These are phyloP conservation scores for Leptestheria dahalacensis DNA, from an alignment of 1,140 invertebrate species.

Conservation along the genomic window DNA sequence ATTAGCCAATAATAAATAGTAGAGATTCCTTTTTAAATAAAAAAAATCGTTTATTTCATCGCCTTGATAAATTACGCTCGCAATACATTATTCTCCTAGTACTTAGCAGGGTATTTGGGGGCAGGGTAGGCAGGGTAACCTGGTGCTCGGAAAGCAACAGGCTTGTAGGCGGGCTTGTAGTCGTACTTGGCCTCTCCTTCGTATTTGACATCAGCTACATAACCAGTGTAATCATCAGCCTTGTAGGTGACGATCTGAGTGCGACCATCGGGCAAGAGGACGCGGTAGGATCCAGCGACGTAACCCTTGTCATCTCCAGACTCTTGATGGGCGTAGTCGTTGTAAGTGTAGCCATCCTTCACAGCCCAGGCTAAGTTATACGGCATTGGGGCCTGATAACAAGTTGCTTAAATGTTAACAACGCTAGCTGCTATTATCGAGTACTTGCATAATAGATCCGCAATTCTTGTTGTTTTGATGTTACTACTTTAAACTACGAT, in stretches of 20 bases:
- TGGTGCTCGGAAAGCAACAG: not conserved
- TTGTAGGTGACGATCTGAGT: constrained; percentile 58
- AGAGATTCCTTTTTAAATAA: too few relatives aligned
- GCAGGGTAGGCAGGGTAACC: not conserved
- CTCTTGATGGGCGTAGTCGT: constrained; percentile 56
- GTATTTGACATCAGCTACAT: constrained; percentile 58
- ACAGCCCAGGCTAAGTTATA: constrained; percentile 61
- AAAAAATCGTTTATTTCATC: too few relatives aligned
- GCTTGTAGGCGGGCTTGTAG: too few relatives aligned
- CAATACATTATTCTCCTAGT: not conserved
- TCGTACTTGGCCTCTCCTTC: constrained; percentile 33
- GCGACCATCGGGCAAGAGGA: constrained; percentile 55
- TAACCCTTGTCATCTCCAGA: constrained; percentile 37
- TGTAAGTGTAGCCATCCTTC: constrained; percentile 45
- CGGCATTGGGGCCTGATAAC: constrained; percentile 34
- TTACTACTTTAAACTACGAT: too few relatives aligned
- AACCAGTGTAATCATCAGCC: constrained; percentile 58
- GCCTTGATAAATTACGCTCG: not conserved
- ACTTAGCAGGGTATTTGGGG: not conserved
- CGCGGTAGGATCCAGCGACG: constrained; percentile 52
- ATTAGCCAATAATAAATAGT: too few relatives aligned
- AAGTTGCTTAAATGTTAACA: constrained; percentile 57
- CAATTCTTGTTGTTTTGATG: too few relatives aligned
- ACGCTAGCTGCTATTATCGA: constrained; percentile 28
- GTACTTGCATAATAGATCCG: not conserved